A percentile compares a stretch with the other conserved stretches of the same genome.
phyloP scores from a whole-genome alignment of 2,888 invertebrate species.

The Adineta ricciae region DNA sequence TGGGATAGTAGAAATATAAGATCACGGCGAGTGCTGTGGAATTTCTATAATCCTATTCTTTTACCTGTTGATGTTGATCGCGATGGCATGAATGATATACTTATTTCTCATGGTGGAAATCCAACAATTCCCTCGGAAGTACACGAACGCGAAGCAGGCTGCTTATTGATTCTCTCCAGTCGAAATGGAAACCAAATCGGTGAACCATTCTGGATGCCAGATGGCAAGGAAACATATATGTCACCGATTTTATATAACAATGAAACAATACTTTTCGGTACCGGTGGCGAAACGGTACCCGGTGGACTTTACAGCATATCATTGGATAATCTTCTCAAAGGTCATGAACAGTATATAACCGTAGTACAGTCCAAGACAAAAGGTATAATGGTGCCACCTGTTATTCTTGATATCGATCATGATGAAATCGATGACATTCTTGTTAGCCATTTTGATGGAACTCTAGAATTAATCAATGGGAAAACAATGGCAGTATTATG shows the following conservation, averaged over 20 bases:
- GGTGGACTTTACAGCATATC: constrained; percentile 42
- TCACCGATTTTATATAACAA: constrained; percentile 42
- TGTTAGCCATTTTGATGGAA: constrained; percentile 43
- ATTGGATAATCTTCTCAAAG: constrained; percentile 39
- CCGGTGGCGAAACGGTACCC: constrained; percentile 44
- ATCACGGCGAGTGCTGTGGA: constrained; percentile 39
- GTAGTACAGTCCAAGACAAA: constrained; percentile 36
- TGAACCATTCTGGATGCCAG: constrained; percentile 40
- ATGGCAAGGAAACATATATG: constrained; percentile 43
- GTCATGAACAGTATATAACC: not conserved
- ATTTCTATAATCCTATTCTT: constrained; percentile 40
- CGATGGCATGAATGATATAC: constrained; percentile 43
- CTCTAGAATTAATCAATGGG: constrained; percentile 41
- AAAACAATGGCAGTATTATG: constrained; percentile 40
- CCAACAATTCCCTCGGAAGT: constrained; percentile 36
- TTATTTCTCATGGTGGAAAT: constrained; percentile 43
- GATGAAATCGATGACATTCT: constrained; percentile 45
- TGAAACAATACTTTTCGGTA: constrained; percentile 43
- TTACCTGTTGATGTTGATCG: constrained; percentile 42
- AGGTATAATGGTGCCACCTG: constrained; percentile 46
- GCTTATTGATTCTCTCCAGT: constrained; percentile 44
- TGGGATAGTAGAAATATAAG: constrained; percentile 23
- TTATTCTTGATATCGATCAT: constrained; percentile 42
- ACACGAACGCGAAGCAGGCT: constrained; percentile 39
- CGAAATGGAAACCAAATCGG: constrained; percentile 42